A percentile compares a stretch with the other conserved stretches of the same genome.
Evolutionary conservation across 2,888 invertebrate species (phyloP).

Genomic region (Apamea monoglypha): DNA sequence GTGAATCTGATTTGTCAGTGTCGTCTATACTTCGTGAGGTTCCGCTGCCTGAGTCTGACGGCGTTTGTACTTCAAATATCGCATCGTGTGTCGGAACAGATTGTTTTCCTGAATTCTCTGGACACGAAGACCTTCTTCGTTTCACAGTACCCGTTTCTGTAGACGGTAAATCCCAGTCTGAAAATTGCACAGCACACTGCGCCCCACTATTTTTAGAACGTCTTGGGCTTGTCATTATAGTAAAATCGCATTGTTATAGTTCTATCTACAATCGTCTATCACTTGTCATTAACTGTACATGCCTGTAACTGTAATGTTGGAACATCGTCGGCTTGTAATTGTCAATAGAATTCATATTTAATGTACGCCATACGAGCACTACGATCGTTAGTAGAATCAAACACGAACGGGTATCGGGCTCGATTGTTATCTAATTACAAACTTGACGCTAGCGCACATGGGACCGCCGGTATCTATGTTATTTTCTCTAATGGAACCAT

Average conservation of each 20-base stretch:
- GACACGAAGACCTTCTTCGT: slow-evolving; percentile 91
- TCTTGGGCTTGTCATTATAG: slow-evolving; percentile 89
- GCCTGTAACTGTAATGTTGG: slow-evolving; percentile 66
- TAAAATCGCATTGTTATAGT: slow-evolving; percentile 79
- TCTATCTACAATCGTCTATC: slow-evolving; percentile 62
- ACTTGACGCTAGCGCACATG: slow-evolving; percentile 83
- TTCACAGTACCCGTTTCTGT: slow-evolving; percentile 93
- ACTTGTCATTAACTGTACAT: slow-evolving; percentile 52
- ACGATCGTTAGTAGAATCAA: slow-evolving; percentile 81
- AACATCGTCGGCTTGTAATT: slow-evolving; percentile 75
- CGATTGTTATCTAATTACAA: slow-evolving; percentile 89
- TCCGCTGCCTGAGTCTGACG: slow-evolving; percentile 86
- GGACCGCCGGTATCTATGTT: slow-evolving; percentile 78
- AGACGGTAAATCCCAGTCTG: slow-evolving; percentile 94
- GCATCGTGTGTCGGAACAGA: slow-evolving; percentile 75
- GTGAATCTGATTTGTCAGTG: slow-evolving; percentile 82
- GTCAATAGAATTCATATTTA: slow-evolving; percentile 65
- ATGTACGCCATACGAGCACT: slow-evolving; percentile 66
- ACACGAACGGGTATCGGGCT: slow-evolving; percentile 80
- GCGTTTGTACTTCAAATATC: slow-evolving; percentile 83
- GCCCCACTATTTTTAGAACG: slow-evolving; percentile 85
- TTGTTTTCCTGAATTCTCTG: slow-evolving; percentile 79
- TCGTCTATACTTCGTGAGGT: slow-evolving; percentile 83
- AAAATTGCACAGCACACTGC: slow-evolving; percentile 82
- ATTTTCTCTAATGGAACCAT: slow-evolving; percentile 82